Evolutionary conservation across 1,140 invertebrate species (phyloP), one percentile per base, ranked within the genome.

Genomic region (Philopotamus ludificatus): DNA sequence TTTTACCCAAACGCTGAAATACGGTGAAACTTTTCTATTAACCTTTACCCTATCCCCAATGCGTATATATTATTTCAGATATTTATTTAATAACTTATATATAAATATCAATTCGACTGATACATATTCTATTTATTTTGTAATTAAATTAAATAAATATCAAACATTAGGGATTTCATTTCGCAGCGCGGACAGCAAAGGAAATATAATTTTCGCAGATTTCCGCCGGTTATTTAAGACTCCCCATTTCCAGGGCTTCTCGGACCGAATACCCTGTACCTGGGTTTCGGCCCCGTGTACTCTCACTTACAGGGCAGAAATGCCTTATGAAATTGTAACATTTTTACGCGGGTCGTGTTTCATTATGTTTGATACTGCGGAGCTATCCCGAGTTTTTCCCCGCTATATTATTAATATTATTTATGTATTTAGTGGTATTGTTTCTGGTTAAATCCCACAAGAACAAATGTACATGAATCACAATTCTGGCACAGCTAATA

Each of bases 381-480:
- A 4, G 28, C 12, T 34, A 12, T 34, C 28, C 28, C 4, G 28
- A 12, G 28, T 34, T 7, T 7, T 7, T 34, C 28, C 28, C 12
- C 12, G 12, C 28, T 34, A 34, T 34, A 34, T 34, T 12, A 9
- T 53, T 53, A 26, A 12, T 12, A n/a, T 53, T 25, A 28, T 18
- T 12, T 49, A 10, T 21, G 47, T 49, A 18, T 49, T 49, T 49
- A 49, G 16, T 49, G 16, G 21, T 2, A 21, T 2, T 21, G 4
- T 12, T 2, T 21, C 10, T 15, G 12, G 22, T 49, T 49, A 55
- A 57, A 57, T 57, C 34, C 54, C 54, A 10, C 23, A 53, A 53
- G 28, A 57, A 57, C 54, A 42, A 57, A 57, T 28, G 34, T 41
- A 16, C 54, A 57, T 57, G 54, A 57, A 57, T 57, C 54, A 57